Conservation (phyloP, 2,888 invertebrate species). For the Ctena decussata region DNA sequence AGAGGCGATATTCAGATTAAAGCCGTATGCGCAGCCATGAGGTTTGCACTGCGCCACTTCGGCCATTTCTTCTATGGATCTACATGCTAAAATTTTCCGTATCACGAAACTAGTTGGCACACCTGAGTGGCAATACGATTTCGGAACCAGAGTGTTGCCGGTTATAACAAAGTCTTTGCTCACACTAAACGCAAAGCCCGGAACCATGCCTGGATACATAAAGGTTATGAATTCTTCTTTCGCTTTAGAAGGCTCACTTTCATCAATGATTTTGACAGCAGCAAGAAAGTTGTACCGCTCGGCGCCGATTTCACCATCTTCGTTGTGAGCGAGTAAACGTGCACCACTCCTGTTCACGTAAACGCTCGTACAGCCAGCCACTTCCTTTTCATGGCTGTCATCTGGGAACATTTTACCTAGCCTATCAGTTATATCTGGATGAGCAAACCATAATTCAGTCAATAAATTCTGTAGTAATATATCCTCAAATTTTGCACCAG, state of each 20-base stretch:
- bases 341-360: constrained; percentile 56
- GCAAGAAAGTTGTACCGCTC: constrained; percentile 62
- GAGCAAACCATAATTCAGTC: constrained; percentile 59
- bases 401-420: not conserved
- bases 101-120: constrained; percentile 59
- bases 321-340: constrained; percentile 60
- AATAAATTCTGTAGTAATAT: constrained; percentile 64
- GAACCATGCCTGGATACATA: constrained; percentile 64
- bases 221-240: constrained; percentile 55
- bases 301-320: constrained; percentile 68
- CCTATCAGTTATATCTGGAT: not conserved
- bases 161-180: constrained; percentile 65
- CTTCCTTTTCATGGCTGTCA: not conserved
- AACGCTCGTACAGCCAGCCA: constrained; percentile 69
- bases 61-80: constrained; percentile 57
- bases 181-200: constrained; percentile 62
- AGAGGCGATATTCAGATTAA: constrained; percentile 67
- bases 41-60: constrained; percentile 49
- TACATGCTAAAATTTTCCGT: constrained; percentile 61
- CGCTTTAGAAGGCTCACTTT: not conserved
- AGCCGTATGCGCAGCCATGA: constrained; percentile 68
- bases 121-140: constrained; percentile 4
- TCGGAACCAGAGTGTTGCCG: constrained; percentile 64
- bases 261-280: constrained; percentile 54
- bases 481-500: constrained; percentile 65